These are phyloP conservation scores for Cydia splendana DNA, from an alignment of 1,140 invertebrate genomes.

Conservation along the genomic window DNA sequence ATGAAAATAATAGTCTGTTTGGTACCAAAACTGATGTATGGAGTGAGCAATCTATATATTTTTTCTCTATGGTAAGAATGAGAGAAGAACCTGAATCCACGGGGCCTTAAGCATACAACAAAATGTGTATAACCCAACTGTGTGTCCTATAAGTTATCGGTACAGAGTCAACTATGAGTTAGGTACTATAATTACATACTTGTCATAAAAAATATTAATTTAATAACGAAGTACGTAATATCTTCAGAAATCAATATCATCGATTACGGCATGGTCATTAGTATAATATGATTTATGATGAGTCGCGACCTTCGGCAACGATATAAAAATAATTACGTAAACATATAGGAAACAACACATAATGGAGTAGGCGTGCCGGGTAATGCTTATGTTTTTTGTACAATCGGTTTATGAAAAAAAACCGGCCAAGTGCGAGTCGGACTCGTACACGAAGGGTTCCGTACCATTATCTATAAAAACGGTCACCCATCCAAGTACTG, in stretches of 20 bases:
- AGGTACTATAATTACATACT: background rate
- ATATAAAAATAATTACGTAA: conserved; percentile 8
- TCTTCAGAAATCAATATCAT: background rate
- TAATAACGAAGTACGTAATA: background rate
- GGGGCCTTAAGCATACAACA: too few relatives aligned
- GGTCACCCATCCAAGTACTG: too few relatives aligned
- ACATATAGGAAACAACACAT: background rate
- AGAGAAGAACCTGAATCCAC: too few relatives aligned
- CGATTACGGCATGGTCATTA: conserved; percentile 1
- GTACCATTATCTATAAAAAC: too few relatives aligned
- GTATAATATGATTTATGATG: background rate
- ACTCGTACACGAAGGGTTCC: too few relatives aligned
- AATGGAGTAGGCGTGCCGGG: conserved; percentile 5
- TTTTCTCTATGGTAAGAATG: too few relatives aligned
- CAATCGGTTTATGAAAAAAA: too few relatives aligned
- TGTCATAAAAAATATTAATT: background rate
- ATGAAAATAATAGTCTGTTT: too few relatives aligned
- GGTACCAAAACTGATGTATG: too few relatives aligned
- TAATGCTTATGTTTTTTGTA: background rate
- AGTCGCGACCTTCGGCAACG: background rate
- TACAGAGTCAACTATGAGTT: background rate
- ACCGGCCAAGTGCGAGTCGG: too few relatives aligned
- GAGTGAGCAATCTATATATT: too few relatives aligned
- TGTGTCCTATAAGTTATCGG: background rate
- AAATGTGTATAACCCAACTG: too few relatives aligned